phyloP scores from a whole-genome alignment of 2,113 vertebrate species.

The Aleadryas rufinucha region DNA sequence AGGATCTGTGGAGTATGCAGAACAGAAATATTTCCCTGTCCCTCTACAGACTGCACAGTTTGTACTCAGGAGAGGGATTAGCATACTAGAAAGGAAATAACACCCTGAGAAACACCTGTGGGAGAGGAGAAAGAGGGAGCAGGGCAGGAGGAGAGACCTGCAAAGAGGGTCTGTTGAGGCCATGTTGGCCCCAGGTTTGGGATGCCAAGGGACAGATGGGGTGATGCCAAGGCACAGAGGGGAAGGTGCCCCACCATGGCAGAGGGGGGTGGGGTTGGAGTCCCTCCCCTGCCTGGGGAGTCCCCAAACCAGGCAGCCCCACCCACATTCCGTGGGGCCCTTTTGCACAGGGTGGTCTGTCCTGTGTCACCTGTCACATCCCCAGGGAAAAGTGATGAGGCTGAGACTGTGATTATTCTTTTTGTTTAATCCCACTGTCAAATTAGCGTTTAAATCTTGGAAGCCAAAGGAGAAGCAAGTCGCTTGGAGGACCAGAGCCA shows the following conservation, averaged over 20 bases:
- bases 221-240: neutral
- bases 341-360: neutral
- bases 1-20: slow-evolving; percentile 59
- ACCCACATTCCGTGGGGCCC: neutral
- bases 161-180: neutral
- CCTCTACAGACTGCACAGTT: slow-evolving; percentile 43
- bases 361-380: neutral
- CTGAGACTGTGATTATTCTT: neutral
- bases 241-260: neutral
- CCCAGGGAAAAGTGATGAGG: neutral
- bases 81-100: slow-evolving; percentile 3
- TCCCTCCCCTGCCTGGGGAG: neutral
- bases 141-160: neutral
- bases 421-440: neutral
- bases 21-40: slow-evolving; percentile 56
- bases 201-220: neutral
- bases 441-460: neutral
- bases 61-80: slow-evolving; percentile 44
- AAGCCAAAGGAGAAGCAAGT: neutral
- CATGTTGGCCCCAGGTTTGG: accelerated
- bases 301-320: neutral
- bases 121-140: neutral
- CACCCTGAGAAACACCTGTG: neutral
- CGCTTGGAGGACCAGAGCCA: neutral
- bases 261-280: accelerated